Base-by-base conservation (phyloP, 2,797 vertebrate genomes). In the Cossypha caffra region DNA sequence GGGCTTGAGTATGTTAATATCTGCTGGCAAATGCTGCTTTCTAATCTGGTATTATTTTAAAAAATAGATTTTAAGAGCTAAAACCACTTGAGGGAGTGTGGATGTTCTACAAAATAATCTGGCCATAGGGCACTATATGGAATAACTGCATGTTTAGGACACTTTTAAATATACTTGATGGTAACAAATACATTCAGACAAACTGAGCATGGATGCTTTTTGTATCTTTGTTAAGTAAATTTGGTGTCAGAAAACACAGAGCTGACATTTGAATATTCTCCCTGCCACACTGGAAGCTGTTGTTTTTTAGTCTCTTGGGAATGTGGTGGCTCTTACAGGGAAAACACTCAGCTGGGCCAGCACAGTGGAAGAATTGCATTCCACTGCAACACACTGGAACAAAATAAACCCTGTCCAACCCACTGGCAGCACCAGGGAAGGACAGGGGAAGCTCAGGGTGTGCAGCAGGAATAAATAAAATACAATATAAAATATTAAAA, bases 111-210 rank as follows among this genome's bases (percentile, higher is more conserved):
- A 62, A 69, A 76, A 75, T 68, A 10, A 57, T 24, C 9, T 6
- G 31, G 29, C 35, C 31, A 37, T 29, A 54, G 37, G 7, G 48
- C 87, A 66, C 6, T 75, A 69, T 57, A 42, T 14, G 19, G 79
- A 62, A 77, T 95, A 97, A 97, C 54, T 95, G 81, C 47, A 48
- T 11, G 11, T 76, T 54, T 94, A 93, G 47, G 35, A 62, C 92
- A 47, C 37, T 82, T 93, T 94, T 91, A 37, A 28, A 73, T 96
- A 55, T 90, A 58, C 40, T 52, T 84, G 55, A 66, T 85, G 57
- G 52, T 86, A 94, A 71, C 25, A 83, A 66, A 64, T 29, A 21
- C 33, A 4, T 93, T 75, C 28, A 58, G 87, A 69, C 28, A 69
- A 88, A 28, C 42, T 73, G 8, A 35, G 78, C 16, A 3, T 29